phyloP scores from a whole-genome alignment of 2,113 vertebrate species.

The Willisornis vidua region DNA sequence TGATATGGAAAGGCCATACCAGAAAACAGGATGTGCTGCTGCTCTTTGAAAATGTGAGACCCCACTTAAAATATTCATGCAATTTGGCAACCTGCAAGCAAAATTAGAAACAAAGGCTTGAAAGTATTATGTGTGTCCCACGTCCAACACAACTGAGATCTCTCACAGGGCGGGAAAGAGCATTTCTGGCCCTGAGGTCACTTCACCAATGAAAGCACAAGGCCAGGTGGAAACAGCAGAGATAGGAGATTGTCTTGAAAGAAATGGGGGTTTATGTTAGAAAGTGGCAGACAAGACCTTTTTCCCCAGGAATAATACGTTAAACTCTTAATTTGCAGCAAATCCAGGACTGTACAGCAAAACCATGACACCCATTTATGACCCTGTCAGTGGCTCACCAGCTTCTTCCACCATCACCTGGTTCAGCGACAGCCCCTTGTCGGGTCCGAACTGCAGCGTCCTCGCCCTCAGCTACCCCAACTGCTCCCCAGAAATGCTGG shows the following conservation, averaged over 20 bases:
- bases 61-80: neutral
- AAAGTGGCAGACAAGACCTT: neutral
- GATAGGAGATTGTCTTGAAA: neutral
- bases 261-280: neutral
- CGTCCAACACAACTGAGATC: neutral
- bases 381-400: constrained; percentile 88
- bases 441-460: constrained; percentile 74
- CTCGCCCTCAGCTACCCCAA: constrained; percentile 79
- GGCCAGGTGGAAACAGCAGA: neutral
- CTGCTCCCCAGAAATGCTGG: constrained; percentile 78
- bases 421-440: constrained; percentile 87
- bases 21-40: neutral
- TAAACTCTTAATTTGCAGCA: constrained; percentile 64
- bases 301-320: neutral
- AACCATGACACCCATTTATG: constrained; percentile 90
- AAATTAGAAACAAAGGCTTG: neutral
- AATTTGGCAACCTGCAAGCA: neutral
- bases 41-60: neutral
- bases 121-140: neutral
- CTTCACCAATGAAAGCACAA: neutral
- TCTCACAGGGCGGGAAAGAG: neutral
- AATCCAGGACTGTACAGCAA: constrained; percentile 88
- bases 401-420: constrained; percentile 86
- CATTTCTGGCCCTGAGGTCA: neutral
- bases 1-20: neutral